phyloP scores from a whole-genome alignment of 2,797 vertebrate species.

The Rhinogobio ventralis region DNA sequence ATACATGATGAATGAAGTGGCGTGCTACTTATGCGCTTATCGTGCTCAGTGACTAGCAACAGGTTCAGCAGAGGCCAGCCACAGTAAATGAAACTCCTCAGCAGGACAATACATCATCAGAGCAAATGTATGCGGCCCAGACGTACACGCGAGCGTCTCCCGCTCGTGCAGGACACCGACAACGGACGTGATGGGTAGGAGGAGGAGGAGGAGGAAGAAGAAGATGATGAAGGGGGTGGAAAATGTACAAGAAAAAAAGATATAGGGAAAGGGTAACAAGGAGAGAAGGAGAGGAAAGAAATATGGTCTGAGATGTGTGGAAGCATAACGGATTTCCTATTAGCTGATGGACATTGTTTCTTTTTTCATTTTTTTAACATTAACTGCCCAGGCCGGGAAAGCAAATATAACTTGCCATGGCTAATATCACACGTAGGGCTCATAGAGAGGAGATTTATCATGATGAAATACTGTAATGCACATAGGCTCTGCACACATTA shows the following conservation, averaged over 20 bases:
- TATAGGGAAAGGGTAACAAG: conserved; percentile 74
- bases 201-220: conserved; percentile 78
- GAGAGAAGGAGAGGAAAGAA: conserved; percentile 79
- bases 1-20: conserved; percentile 99
- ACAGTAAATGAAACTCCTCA: conserved; percentile 99
- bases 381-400: conserved; percentile 81
- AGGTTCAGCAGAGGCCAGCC: conserved; percentile 99
- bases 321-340: conserved; percentile 89
- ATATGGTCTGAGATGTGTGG: conserved; percentile 82
- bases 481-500: conserved; percentile 4
- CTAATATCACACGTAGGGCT: conserved; percentile 80
- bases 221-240: conserved; percentile 62
- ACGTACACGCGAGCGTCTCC: conserved; percentile 86
- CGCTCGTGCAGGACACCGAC: conserved; percentile 79
- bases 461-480: conserved; percentile 39
- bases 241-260: conserved; percentile 71
- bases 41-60: conserved; percentile 98
- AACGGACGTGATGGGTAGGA: conserved; percentile 89
- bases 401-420: conserved; percentile 74
- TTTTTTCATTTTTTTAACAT: conserved; percentile 55
- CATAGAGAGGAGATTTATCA: conserved; percentile 62
- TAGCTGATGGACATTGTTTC: conserved; percentile 79
- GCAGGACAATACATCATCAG: conserved; percentile 99
- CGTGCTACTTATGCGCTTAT: conserved; percentile 99
- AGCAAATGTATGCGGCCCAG: conserved; percentile 93